phyloP scores from a whole-genome alignment of 2,888 invertebrate genomes.

The Platypus cylindrus region DNA sequence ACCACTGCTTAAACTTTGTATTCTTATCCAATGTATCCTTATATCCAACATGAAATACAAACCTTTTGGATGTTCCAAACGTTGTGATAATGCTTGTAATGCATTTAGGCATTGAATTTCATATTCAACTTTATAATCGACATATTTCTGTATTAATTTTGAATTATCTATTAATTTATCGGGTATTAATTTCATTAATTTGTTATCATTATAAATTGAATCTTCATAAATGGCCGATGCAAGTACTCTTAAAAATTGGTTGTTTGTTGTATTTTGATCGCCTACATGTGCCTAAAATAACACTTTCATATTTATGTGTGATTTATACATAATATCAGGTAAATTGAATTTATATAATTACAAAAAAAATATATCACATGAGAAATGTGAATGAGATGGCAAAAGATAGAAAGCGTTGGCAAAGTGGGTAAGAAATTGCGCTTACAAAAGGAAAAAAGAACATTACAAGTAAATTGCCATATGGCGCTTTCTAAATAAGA shows the following conservation, averaged over 20 bases:
- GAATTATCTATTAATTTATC: conserved; percentile 36
- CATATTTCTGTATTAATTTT: conserved; percentile 53
- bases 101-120: conserved; percentile 78
- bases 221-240: conserved; percentile 60
- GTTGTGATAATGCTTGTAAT: conserved; percentile 64
- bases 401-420: too few relatives aligned
- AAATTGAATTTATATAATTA: too few relatives aligned
- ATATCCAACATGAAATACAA: too few relatives aligned
- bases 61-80: conserved; percentile 69
- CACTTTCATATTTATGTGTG: conserved; percentile 25
- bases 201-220: conserved; percentile 49
- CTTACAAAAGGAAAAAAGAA: too few relatives aligned
- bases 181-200: conserved; percentile 40
- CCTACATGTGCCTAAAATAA: conserved; percentile 55
- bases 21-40: too few relatives aligned
- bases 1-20: too few relatives aligned
- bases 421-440: too few relatives aligned
- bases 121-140: conserved; percentile 53
- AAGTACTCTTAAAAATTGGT: conserved; percentile 59
- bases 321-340: conserved; percentile 28
- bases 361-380: too few relatives aligned
- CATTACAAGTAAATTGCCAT: too few relatives aligned
- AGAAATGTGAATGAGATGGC: too few relatives aligned
- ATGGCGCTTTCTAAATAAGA: too few relatives aligned
- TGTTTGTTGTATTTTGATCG: conserved; percentile 44